Base-by-base conservation (phyloP, 1,140 invertebrate species). In the Hydropsyche tenuis region DNA sequence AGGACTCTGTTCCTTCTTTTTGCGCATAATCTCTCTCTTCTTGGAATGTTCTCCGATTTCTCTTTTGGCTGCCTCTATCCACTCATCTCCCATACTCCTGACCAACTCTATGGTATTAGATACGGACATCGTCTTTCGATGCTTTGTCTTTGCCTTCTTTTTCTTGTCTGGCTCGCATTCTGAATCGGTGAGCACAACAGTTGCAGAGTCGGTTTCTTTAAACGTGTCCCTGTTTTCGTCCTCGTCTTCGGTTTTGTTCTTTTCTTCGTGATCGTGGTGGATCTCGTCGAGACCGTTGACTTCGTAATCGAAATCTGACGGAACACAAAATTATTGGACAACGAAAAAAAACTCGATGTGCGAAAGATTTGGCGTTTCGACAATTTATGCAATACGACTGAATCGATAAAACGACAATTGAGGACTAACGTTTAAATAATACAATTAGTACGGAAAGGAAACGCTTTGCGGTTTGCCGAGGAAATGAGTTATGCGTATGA, bases 111-210 rank as follows among this genome's bases (percentile, higher is more conserved):
- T 93, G 89, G 69, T 92, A 85, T 82, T 96, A 89, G 74, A 93
- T 88, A 84, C 94, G 89, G 78, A 94, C 89, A 87, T 96, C 89
- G 81, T 91, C 93, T 85, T 95, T 90, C 86, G 88, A 89, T 86
- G 84, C 64, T 81, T 80, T 68, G 82, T 82, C 69, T 83, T 86
- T 6, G 30, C 69, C 74, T 78, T 84, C 1, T 73, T 77, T 43
- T 72, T 74, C 48, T 74, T 74, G 9, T 77, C 73, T 9, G 68
- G 25, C 18, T 27, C 72, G 56, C 75, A 77, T 64, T 74, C 75
- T 43, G 75, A 74, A 65, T 77, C 75, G 22, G 70, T 72, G 48
- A 77, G 23, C 0, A 70, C 53, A 4, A 72, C 48, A n/a, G 73
- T 14, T 1, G 60, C 14, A 11, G 68, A 18, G 14, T 71, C 65